Base-by-base conservation (phyloP, 2,888 invertebrate species). In the Dascillus cervinus region DNA sequence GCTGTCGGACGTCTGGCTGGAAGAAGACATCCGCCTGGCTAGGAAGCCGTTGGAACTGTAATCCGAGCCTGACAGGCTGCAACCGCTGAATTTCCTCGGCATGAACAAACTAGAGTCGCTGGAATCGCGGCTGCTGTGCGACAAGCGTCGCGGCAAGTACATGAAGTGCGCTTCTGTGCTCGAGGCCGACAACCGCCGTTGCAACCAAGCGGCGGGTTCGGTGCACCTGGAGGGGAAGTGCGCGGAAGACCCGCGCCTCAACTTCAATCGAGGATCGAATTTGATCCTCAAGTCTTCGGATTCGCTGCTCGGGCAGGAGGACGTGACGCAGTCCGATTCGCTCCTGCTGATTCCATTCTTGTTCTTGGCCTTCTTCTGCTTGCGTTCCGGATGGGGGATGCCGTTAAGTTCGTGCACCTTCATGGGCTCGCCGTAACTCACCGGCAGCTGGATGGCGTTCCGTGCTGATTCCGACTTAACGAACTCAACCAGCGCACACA, bases 401-500 rank as follows among this genome's bases (percentile, higher is more conserved):
- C 74, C 74, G 58, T 78, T 84, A 65, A 88, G 67, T 57, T 87
- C 87, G 55, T 79, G 81, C 21, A 88, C 80, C 28, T 77, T 75
- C 67, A 86, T 78, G 2, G 66, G 66, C 34, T 68, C 60, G 9
- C 73, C 72, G 5, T 73, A 69, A n/a, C 71, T 70, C 5, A 62
- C 67, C 63, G 77, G 73, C 46, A 85, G 67, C 37, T 82, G 76
- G 29, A 83, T 72, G 1, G 94, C 91, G 35, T 79, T 78, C 48
- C 88, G 75, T 0, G 94, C 94, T 8, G 84, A 77, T 45, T 88
- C 86, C 1, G 89, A 87, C 46, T 84, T 79, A 29, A 88, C 84
- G 60, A 90, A 95, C 66, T 95, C 94, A 20, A 94, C 82, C 49
- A 94, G 71, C 9, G 92, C 94, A 62, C 88, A 89, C 58, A 89